Evolutionary conservation across 2,888 invertebrate genomes (phyloP).

Genomic region (Zygogramma bicolorata): DNA sequence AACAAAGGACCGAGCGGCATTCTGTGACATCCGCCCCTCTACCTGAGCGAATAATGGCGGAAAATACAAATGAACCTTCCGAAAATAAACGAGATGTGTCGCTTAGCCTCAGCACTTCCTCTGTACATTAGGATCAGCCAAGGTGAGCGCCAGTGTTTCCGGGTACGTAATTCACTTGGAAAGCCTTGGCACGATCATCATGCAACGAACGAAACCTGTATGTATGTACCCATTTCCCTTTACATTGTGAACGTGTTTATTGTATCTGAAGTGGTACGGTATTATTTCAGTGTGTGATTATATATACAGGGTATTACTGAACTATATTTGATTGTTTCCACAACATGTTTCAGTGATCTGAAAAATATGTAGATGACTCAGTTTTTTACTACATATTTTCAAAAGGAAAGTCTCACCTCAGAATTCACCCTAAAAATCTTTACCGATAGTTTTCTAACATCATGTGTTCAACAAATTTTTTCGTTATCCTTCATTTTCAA

Average conservation of each 20-base stretch:
- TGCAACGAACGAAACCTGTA: conserved; percentile 42
- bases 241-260: not conserved
- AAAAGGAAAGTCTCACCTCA: no score
- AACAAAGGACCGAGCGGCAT: not conserved
- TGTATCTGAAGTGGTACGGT: not conserved
- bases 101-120: conserved; percentile 49
- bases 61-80: conserved; percentile 14
- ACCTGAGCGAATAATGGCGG: not conserved
- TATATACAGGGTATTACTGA: no score
- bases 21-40: not conserved
- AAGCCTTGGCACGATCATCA: conserved; percentile 56
- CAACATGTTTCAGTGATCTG: no score
- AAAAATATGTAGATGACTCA: no score
- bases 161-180: conserved; percentile 50
- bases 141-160: conserved; percentile 56
- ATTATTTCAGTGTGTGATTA: no score
- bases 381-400: no score
- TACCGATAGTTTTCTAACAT: no score
- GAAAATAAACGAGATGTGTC: conserved; percentile 42
- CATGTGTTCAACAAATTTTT: no score
- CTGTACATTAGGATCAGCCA: conserved; percentile 53
- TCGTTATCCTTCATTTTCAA: no score
- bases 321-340: no score
- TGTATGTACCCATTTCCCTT: conserved; percentile 8
- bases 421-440: no score